Evolutionary conservation across 2,113 vertebrate species (phyloP).

Genomic region (Crotalus helleri): DNA sequence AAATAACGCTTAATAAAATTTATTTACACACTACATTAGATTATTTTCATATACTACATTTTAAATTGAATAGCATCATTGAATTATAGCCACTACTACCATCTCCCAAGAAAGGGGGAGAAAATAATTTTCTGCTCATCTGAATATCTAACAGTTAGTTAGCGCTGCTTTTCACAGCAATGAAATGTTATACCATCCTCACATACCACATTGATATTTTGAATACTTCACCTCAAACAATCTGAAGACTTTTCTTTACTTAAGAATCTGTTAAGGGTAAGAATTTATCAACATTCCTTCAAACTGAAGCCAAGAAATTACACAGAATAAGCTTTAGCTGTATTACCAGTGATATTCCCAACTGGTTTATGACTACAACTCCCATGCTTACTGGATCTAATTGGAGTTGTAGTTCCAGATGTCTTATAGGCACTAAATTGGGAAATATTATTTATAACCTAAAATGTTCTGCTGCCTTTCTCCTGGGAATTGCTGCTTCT

Average conservation of each 20-base stretch:
- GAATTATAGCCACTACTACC: not conserved
- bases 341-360: not conserved
- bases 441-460: not conserved
- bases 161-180: constrained; percentile 30
- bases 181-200: not conserved
- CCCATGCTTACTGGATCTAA: not conserved
- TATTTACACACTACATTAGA: constrained; percentile 24
- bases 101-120: not conserved
- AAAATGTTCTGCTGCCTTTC: not conserved
- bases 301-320: not conserved
- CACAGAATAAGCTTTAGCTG: not conserved
- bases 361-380: not conserved
- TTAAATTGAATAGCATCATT: constrained; percentile 36
- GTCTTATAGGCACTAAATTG: not conserved
- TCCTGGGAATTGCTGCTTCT: constrained; percentile 16
- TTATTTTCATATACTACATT: constrained; percentile 11
- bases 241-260: constrained; percentile 34
- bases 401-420: not conserved
- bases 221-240: constrained; percentile 30
- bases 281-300: not conserved
- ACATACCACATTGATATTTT: constrained; percentile 21
- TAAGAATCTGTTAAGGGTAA: not conserved
- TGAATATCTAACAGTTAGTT: constrained; percentile 6
- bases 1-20: constrained; percentile 13
- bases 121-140: constrained; percentile 36